Evolutionary conservation across 1,140 invertebrate genomes (phyloP), one percentile per base, ranked within the genome.

Genomic region (Drosophila saltans): DNA sequence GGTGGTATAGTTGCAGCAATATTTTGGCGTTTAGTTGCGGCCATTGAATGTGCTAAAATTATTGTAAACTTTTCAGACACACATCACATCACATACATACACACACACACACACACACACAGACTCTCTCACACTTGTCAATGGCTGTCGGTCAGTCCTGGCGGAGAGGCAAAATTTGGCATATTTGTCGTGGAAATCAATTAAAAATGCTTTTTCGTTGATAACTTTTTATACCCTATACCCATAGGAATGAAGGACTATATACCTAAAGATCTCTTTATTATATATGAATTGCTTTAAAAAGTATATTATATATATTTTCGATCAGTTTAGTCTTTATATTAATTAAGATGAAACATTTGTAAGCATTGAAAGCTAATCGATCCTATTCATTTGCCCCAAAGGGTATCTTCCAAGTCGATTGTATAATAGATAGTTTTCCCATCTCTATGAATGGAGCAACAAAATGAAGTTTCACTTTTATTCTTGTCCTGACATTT

Each of bases 11-110:
- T 30, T 40, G 36, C 61, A 40, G 63, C 67, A 48, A 80, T 67
- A 83, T 88, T 52, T 83, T 83, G 84, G 84, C 83, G 84, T 89
- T 88, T 88, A 88, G 84, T 77, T 83, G 80, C 80, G 80, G 68
- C 83, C 86, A 83, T 88, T 88, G 80, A 80, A 88, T 88, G 83
- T 89, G 86, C 77, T 72, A 83, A 85, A 88, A 88, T 88, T 88
- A 88, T 88, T 89, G 83, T 89, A 88, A 88, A 88, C 83, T 88
- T 88, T 89, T 88, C 80, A 88, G 83, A 88, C 83, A 78, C 72
- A 75, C 72, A 78, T 75, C 72, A 68, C 72, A 74, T 71, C 73
- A 74, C 66, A 81, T 8, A 45, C 28, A 30, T 8, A 21, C 2
- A 26, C 30, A 10, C 16, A 55, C 26, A 65, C n/a, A 58, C 7